Conservation (phyloP, 2,113 vertebrate genomes). For the Chaetops frenatus region DNA sequence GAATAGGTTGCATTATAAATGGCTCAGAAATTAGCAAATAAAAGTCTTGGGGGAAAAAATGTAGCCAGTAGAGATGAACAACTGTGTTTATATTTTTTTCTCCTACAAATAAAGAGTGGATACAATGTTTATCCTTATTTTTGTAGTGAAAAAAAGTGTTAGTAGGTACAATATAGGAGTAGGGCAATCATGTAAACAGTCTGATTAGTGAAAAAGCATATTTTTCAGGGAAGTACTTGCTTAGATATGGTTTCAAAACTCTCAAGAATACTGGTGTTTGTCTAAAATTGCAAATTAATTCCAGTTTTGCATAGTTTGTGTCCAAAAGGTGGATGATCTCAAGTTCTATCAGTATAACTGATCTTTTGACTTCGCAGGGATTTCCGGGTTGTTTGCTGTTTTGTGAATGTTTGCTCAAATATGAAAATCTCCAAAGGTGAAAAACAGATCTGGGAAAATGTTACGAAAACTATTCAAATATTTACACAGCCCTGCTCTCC, state of each 20-base stretch:
- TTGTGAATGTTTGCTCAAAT: neutral
- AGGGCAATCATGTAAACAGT: neutral
- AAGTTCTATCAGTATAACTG: neutral
- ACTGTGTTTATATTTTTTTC: neutral
- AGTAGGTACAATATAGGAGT: neutral
- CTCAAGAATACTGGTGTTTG: neutral
- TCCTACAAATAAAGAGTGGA: neutral
- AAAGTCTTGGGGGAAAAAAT: neutral
- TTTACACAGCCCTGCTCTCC: neutral
- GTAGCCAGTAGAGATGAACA: neutral
- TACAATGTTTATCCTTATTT: neutral
- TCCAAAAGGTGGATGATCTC: neutral
- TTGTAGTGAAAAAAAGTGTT: neutral
- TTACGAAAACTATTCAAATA: neutral
- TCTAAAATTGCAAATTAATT: neutral
- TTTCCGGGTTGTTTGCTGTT: neutral
- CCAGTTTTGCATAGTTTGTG: neutral
- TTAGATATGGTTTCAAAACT: neutral
- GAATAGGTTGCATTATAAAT: neutral
- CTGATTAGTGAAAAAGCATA: neutral
- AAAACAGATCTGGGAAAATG: neutral
- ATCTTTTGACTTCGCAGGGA: neutral
- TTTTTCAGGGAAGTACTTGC: neutral
- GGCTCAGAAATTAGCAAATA: neutral
- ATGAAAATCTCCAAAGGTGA: neutral